phyloP scores from a whole-genome alignment of 2,888 invertebrate genomes.

The Eremobia ochroleuca region DNA sequence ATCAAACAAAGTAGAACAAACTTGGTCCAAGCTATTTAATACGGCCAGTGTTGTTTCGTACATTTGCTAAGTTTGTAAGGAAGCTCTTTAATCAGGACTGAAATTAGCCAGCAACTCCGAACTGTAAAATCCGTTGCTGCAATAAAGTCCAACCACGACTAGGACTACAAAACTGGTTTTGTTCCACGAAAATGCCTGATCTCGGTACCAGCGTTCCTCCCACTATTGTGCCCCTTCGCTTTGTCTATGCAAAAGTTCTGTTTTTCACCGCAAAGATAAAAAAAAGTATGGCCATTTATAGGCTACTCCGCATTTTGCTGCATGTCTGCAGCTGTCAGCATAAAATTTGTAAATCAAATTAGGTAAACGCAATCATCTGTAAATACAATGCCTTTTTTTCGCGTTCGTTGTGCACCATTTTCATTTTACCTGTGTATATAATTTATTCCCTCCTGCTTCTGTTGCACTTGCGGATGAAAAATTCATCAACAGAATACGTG shows the following conservation, averaged over 20 bases:
- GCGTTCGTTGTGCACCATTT: constrained; percentile 32
- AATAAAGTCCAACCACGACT: constrained; percentile 65
- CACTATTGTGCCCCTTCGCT: constrained; percentile 76
- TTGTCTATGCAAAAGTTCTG: constrained; percentile 76
- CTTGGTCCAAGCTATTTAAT: constrained; percentile 55
- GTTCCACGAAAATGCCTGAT: constrained; percentile 80
- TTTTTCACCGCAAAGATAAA: constrained; percentile 65
- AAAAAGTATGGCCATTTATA: constrained; percentile 63
- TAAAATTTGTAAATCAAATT: constrained; percentile 62
- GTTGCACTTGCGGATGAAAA: constrained; percentile 34
- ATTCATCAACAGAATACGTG: constrained; percentile 33
- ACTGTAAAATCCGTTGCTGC: constrained; percentile 65
- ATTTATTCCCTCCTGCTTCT: constrained; percentile 19
- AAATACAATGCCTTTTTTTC: constrained; percentile 24
- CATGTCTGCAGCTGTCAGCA: constrained; percentile 47
- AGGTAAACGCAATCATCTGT: constrained; percentile 54
- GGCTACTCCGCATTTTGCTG: constrained; percentile 43
- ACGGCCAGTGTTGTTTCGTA: constrained; percentile 49
- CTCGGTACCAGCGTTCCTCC: constrained; percentile 70
- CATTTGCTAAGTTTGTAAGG: constrained; percentile 65
- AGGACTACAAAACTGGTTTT: constrained; percentile 74
- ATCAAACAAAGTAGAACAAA: constrained; percentile 42
- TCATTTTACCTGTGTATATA: constrained; percentile 25
- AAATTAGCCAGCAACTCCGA: constrained; percentile 64
- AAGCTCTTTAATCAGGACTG: constrained; percentile 67